phyloP scores from a whole-genome alignment of 92 coral and sea anemone species.

The Zoanthus sansibaricus region DNA sequence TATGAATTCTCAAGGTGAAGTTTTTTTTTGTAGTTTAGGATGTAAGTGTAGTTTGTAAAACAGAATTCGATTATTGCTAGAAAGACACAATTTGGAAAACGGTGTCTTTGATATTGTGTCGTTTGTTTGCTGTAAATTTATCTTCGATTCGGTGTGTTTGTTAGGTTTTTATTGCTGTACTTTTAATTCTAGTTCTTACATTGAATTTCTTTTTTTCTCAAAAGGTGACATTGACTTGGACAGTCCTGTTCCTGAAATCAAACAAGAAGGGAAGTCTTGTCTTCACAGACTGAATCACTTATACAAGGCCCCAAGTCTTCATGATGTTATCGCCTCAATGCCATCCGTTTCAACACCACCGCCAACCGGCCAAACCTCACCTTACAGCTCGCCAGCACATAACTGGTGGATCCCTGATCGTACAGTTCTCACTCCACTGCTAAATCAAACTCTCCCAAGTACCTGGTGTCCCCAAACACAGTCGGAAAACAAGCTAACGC shows the following conservation, averaged over 20 bases:
- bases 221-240: slow-evolving; percentile 97
- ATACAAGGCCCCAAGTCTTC: slow-evolving; percentile 92
- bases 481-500: slow-evolving; percentile 68
- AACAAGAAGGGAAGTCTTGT: slow-evolving; percentile 91
- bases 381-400: slow-evolving; percentile 96
- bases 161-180: background rate
- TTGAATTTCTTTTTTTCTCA: slow-evolving; percentile 42
- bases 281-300: slow-evolving; percentile 92
- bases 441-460: slow-evolving; percentile 83
- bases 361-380: slow-evolving; percentile 86
- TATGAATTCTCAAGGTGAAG: slow-evolving; percentile 35
- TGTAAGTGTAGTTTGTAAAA: background rate
- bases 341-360: slow-evolving; percentile 94
- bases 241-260: slow-evolving; percentile 93
- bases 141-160: background rate
- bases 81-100: background rate
- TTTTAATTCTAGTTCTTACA: slow-evolving; percentile 21
- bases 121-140: background rate
- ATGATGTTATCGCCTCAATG: slow-evolving; percentile 80
- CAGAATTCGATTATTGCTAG: background rate
- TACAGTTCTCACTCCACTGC: slow-evolving; percentile 94
- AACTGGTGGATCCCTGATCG: slow-evolving; percentile 99
- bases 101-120: background rate
- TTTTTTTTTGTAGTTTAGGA: background rate
- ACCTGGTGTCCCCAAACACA: slow-evolving; percentile 80